phyloP scores from a whole-genome alignment of 2,888 invertebrate genomes.

The Dicyrtomina minuta region DNA sequence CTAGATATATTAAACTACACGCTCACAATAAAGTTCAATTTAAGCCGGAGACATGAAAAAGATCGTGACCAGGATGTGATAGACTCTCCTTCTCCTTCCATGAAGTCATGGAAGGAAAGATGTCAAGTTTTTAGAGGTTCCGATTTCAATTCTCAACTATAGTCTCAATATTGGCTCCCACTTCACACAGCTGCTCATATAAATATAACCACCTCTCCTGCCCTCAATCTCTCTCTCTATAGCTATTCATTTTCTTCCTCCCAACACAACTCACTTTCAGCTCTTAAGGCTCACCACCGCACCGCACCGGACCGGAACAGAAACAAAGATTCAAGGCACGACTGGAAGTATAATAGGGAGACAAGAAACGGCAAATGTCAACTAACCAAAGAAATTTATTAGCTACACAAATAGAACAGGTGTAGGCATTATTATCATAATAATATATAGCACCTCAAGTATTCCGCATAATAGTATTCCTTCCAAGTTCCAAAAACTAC shows the following conservation, averaged over 20 bases:
- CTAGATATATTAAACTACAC: constrained; percentile 17
- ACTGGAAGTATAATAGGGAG: not conserved
- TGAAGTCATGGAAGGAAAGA: not conserved
- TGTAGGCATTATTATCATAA: not conserved
- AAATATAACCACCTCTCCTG: not conserved
- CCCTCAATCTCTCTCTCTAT: not conserved
- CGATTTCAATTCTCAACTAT: not conserved
- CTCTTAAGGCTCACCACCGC: too few relatives aligned
- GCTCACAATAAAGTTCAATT: constrained; percentile 27
- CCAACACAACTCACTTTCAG: not conserved
- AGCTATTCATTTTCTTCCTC: too few relatives aligned
- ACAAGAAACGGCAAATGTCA: constrained; percentile 18
- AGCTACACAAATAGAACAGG: not conserved
- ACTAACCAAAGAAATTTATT: constrained; percentile 11
- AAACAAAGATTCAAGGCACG: constrained; percentile 2
- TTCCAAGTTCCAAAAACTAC: too few relatives aligned
- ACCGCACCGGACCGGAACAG: constrained; percentile 15
- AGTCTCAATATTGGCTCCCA: not conserved
- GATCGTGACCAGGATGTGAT: constrained; percentile 27
- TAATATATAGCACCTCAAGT: too few relatives aligned
- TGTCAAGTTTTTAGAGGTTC: not conserved
- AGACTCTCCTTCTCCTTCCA: not conserved
- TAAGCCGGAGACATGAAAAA: constrained; percentile 23
- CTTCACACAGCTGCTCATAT: constrained; percentile 4
- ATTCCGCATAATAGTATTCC: too few relatives aligned